phyloP scores from a whole-genome alignment of 2,888 invertebrate genomes.

The Theretra japonica region DNA sequence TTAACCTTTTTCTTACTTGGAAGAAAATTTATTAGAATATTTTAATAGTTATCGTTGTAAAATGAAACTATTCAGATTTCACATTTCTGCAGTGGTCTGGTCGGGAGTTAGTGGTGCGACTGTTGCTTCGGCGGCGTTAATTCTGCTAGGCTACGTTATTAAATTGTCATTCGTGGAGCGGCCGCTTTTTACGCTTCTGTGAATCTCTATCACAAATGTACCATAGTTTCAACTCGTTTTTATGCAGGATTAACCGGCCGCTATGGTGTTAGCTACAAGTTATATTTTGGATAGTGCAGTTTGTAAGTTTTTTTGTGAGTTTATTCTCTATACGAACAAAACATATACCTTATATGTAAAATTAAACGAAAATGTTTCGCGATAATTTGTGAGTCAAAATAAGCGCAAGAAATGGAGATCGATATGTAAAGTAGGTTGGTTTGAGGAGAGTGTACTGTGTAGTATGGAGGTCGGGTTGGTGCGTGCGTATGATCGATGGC shows the following conservation, averaged over 20 bases:
- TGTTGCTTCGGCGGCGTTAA: not conserved
- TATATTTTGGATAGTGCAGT: too few relatives aligned
- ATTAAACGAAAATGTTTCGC: not conserved
- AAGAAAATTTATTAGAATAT: not conserved
- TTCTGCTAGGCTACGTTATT: not conserved
- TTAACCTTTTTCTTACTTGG: too few relatives aligned
- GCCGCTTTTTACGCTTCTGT: not conserved
- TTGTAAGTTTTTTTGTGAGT: not conserved
- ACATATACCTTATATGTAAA: not conserved
- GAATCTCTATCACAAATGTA: not conserved
- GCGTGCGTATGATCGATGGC: slow-evolving; percentile 76
- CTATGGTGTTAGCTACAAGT: too few relatives aligned
- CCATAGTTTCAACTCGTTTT: too few relatives aligned
- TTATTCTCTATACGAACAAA: not conserved
- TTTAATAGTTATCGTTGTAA: not conserved
- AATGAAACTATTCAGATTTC: not conserved
- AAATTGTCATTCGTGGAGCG: not conserved
- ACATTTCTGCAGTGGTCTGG: not conserved
- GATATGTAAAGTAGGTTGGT: slow-evolving; percentile 68
- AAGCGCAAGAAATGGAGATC: slow-evolving; percentile 51
- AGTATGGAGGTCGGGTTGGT: slow-evolving; percentile 63
- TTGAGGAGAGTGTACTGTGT: slow-evolving; percentile 48
- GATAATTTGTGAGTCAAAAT: slow-evolving; percentile 43
- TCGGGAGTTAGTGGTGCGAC: not conserved
- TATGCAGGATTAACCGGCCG: too few relatives aligned